A percentile compares a stretch with the other conserved stretches of the same genome.
Conservation (phyloP, 2,113 vertebrate genomes). For the Motacilla tschutschensis region DNA sequence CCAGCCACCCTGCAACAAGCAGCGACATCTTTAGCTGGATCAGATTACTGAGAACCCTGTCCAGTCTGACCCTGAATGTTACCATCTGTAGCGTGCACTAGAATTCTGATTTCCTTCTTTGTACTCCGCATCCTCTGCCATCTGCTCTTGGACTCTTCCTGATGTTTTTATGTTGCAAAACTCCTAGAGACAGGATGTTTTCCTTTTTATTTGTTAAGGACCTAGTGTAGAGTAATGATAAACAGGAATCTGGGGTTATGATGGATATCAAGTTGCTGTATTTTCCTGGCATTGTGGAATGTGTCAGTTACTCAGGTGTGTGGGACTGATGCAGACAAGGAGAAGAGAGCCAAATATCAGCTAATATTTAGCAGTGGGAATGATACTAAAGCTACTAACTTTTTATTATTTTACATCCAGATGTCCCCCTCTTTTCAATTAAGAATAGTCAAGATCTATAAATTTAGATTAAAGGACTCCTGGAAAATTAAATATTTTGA, state of each 20-base stretch:
- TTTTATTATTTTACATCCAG: not conserved
- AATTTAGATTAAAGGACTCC: not conserved
- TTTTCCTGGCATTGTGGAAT: slow-evolving; percentile 36
- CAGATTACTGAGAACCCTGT: not conserved
- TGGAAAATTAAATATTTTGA: not conserved
- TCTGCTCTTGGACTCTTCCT: slow-evolving; percentile 20
- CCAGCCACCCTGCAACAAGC: not conserved
- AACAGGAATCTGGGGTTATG: slow-evolving; percentile 33
- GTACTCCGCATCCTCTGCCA: not conserved
- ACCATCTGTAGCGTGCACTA: not conserved
- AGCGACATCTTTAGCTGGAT: not conserved
- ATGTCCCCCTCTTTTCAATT: not conserved
- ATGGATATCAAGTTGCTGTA: not conserved
- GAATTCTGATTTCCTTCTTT: not conserved
- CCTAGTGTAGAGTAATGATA: slow-evolving; percentile 9
- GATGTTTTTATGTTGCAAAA: slow-evolving; percentile 4
- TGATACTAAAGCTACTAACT: not conserved
- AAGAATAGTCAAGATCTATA: not conserved
- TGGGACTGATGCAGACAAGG: not conserved
- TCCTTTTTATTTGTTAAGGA: slow-evolving; percentile 24
- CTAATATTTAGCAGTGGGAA: not conserved
- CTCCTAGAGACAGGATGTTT: slow-evolving; percentile 40
- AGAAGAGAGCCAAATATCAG: not conserved
- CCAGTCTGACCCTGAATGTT: not conserved
- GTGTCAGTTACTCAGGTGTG: slow-evolving; percentile 32